Conservation (phyloP, 2,797 vertebrate genomes). For the Chelon labrosus region DNA sequence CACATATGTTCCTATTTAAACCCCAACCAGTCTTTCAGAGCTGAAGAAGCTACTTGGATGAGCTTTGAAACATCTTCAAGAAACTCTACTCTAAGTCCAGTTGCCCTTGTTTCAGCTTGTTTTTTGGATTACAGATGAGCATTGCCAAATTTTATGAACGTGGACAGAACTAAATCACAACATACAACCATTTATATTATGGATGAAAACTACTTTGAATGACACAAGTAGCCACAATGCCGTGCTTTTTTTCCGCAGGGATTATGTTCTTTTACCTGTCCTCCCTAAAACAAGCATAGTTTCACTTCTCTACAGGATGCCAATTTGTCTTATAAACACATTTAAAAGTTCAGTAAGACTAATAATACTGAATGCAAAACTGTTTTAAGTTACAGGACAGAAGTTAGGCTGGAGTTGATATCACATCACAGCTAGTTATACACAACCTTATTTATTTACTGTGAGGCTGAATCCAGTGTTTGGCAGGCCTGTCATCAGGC, state of each 20-base stretch:
- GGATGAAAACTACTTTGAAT: neutral
- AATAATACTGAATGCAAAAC: neutral
- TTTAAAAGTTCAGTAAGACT: neutral
- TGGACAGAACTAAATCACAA: too few relatives aligned
- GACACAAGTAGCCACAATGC: neutral
- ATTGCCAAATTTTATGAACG: too few relatives aligned
- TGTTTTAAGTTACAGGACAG: neutral
- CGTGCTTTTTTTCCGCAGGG: neutral
- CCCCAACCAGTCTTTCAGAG: too few relatives aligned
- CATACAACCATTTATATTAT: too few relatives aligned
- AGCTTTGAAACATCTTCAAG: too few relatives aligned
- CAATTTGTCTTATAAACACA: neutral
- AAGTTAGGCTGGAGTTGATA: neutral
- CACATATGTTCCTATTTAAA: too few relatives aligned
- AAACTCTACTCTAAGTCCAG: too few relatives aligned
- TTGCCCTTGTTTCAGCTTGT: too few relatives aligned
- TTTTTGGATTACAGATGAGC: too few relatives aligned
- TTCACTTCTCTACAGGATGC: neutral
- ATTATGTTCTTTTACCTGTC: neutral
- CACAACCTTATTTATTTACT: neutral
- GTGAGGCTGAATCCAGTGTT: neutral
- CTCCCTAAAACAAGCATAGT: too few relatives aligned
- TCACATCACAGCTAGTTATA: neutral
- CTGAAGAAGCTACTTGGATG: too few relatives aligned
- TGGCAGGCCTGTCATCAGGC: neutral